phyloP scores from a whole-genome alignment of 2,113 vertebrate genomes.

The Podocnemis expansa region DNA sequence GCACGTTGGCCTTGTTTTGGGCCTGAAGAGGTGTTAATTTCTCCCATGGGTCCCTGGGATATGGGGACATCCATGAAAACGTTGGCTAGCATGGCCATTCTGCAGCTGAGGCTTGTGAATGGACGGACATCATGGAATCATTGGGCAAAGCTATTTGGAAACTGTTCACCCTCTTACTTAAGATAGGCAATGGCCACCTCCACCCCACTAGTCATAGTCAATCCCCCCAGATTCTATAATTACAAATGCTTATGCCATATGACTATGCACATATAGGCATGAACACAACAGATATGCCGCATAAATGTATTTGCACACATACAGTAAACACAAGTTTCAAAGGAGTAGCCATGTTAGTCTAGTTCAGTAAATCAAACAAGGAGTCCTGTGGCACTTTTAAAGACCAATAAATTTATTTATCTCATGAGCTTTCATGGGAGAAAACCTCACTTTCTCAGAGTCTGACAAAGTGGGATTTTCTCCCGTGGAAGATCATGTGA shows the following conservation, averaged over 20 bases:
- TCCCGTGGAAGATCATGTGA: too few relatives aligned
- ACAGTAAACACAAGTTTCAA: too few relatives aligned
- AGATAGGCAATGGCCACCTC: neutral
- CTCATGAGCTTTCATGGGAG: too few relatives aligned
- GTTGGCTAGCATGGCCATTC: neutral
- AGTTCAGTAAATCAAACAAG: too few relatives aligned
- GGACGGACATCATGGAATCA: too few relatives aligned
- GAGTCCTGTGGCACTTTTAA: too few relatives aligned
- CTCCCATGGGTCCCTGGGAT: neutral
- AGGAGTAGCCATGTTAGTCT: too few relatives aligned
- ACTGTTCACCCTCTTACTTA: neutral
- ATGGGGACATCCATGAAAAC: neutral
- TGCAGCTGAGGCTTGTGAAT: neutral
- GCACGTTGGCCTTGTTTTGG: neutral
- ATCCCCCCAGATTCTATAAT: neutral
- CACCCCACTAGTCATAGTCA: neutral
- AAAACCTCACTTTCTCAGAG: too few relatives aligned
- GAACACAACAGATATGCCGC: too few relatives aligned
- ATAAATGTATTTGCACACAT: fast-evolving
- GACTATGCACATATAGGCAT: too few relatives aligned
- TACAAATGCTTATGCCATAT: neutral
- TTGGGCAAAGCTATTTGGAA: neutral
- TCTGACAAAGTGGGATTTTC: too few relatives aligned
- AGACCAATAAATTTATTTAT: too few relatives aligned
- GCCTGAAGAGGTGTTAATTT: neutral